Evolutionary conservation across 30 jellyfish, hydroid and myxozoan genomes (phyloP).

Genomic region (Cassiopea xamachana): DNA sequence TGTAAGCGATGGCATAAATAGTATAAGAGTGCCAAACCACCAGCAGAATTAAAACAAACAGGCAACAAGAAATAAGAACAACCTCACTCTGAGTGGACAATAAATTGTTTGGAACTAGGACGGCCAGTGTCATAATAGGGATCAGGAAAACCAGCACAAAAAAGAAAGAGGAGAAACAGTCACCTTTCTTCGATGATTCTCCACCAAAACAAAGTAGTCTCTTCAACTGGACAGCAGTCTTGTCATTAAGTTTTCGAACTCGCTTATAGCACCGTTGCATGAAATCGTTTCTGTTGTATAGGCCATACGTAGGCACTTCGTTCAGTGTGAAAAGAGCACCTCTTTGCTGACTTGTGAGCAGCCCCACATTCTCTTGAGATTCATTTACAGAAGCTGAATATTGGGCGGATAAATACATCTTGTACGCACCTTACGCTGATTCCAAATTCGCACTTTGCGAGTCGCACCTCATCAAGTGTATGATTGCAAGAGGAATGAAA

Average conservation of each 20-base stretch:
- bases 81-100: slow-evolving; percentile 8
- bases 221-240: slow-evolving; percentile 70
- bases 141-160: slow-evolving; percentile 68
- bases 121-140: slow-evolving; percentile 70
- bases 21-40: slow-evolving; percentile 80
- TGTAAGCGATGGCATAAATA: slow-evolving; percentile 37
- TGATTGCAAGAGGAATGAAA: too few species aligned
- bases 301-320: slow-evolving; percentile 94
- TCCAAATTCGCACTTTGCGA: too few species aligned
- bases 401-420: slow-evolving; percentile 85
- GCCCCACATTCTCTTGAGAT: slow-evolving; percentile 76
- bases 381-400: slow-evolving; percentile 83
- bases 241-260: slow-evolving; percentile 81
- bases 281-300: slow-evolving; percentile 90
- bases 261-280: slow-evolving; percentile 92
- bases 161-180: slow-evolving; percentile 77
- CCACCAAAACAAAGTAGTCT: slow-evolving; percentile 90
- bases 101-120: slow-evolving; percentile 58
- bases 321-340: slow-evolving; percentile 65
- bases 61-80: slow-evolving; percentile 40
- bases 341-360: slow-evolving; percentile 71
- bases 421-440: neutral
- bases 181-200: slow-evolving; percentile 84
- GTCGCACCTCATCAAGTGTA: too few species aligned
- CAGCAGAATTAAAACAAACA: slow-evolving; percentile 38